Conservation (phyloP, 2,888 invertebrate genomes). For the Apamea monoglypha region DNA sequence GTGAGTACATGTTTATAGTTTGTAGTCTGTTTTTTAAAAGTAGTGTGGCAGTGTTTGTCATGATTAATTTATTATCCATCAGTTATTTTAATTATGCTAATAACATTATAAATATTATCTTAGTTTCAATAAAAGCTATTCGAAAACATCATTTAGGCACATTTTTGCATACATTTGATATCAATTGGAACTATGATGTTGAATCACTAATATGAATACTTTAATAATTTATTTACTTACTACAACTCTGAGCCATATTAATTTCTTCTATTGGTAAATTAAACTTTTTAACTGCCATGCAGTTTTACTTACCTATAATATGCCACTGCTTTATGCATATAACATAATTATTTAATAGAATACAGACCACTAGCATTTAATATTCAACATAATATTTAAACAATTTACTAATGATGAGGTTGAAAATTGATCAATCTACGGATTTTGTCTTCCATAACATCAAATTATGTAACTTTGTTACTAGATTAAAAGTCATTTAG, state of each 20-base stretch:
- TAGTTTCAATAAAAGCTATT: slow-evolving; percentile 33
- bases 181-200: slow-evolving; percentile 32
- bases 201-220: slow-evolving; percentile 13
- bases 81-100: slow-evolving; percentile 12
- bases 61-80: neutral
- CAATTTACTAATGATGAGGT: neutral
- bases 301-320: slow-evolving; percentile 33
- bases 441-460: slow-evolving; percentile 7
- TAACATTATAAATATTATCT: slow-evolving; percentile 17
- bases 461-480: slow-evolving; percentile 52
- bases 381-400: slow-evolving; percentile 11
- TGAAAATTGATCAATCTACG: neutral
- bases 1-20: neutral
- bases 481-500: slow-evolving; percentile 17
- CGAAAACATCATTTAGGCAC: slow-evolving; percentile 49
- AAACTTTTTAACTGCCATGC: slow-evolving; percentile 42
- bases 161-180: slow-evolving; percentile 37
- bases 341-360: slow-evolving; percentile 26
- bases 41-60: slow-evolving; percentile 11
- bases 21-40: neutral
- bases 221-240: neutral
- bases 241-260: neutral
- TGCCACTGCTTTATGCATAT: slow-evolving; percentile 14
- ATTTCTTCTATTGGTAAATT: slow-evolving; percentile 12
- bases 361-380: slow-evolving; percentile 6